These are phyloP conservation scores for Salmo trutta DNA, from an alignment of 2,797 vertebrate genomes.

Conservation along the genomic window DNA sequence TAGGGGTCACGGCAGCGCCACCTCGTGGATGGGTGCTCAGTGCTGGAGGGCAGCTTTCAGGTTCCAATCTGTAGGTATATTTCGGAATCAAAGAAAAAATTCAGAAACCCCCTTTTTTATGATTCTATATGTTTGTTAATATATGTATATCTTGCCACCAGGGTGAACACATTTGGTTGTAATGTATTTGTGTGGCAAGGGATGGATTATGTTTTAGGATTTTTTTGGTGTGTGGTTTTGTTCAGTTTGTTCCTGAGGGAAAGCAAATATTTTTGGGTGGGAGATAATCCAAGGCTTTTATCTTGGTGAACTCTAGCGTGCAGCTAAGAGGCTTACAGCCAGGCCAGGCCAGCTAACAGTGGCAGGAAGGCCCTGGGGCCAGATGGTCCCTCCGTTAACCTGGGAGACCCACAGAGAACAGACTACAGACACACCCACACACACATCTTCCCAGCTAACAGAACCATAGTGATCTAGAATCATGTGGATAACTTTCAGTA, in stretches of 20 bases:
- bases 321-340: conserved; percentile 65
- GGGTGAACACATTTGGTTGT: conserved; percentile 77
- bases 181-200: conserved; percentile 67
- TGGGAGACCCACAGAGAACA: conserved; percentile 56
- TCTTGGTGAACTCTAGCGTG: conserved; percentile 68
- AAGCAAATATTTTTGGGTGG: conserved; percentile 58
- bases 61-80: conserved; percentile 77
- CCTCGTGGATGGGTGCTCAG: conserved; percentile 58
- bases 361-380: conserved; percentile 65
- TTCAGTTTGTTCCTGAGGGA: conserved; percentile 63
- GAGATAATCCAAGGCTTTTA: conserved; percentile 73
- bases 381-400: conserved; percentile 63
- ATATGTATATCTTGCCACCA: conserved; percentile 81
- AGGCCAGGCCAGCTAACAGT: conserved; percentile 32
- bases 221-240: conserved; percentile 43
- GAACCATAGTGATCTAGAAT: conserved; percentile 25
- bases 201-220: conserved; percentile 55
- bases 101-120: conserved; percentile 62
- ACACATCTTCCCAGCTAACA: not conserved
- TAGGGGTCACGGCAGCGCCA: conserved; percentile 47
- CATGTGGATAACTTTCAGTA: conserved; percentile 56
- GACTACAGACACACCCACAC: conserved; percentile 35
- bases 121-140: conserved; percentile 70
- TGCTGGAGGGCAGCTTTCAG: conserved; percentile 74
- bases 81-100: conserved; percentile 72